Evolutionary conservation across 2,113 vertebrate species (phyloP), one percentile per base, ranked within the genome.

Genomic region (Pitta sordida): DNA sequence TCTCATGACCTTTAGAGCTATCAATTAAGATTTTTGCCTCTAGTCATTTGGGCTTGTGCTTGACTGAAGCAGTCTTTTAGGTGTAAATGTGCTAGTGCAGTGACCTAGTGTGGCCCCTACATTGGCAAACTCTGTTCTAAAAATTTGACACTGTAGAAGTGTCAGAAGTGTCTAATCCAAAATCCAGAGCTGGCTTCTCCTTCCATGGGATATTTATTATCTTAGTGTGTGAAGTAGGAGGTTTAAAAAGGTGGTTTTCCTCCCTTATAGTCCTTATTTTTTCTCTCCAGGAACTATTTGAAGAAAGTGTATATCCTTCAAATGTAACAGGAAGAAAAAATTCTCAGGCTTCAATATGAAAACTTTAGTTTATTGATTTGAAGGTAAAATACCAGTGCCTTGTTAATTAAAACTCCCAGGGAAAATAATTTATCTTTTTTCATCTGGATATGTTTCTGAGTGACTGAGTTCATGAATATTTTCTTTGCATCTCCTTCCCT

Each of bases 1-100:
- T 93, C 94, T 97, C 79, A 74, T 94, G 95, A 97, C 95, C 92
- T 98, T 97, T 97, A 90, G 74, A 97, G 93, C 93, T 96, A 94
- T 90, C 92, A 93, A 49, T 95, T 97, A 86, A 81, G 62, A 81
- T 89, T 93, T 94, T 27, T 32, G 81, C 76, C 87, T 90, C 87
- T 75, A 97, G 91, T 93, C 75, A 78, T 95, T 71, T 92, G 75
- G 77, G 81, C 70, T 88, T 80, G 56, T 90, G 16, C 69, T 96
- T 97, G 96, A 97, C 88, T 94, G 96, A 96, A 96, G 90, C 85
- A 77, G 78, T 36, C 26, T 63, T 90, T 71, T 84, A 39, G 55
- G 39, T 0, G 5, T 67, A 56, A 79, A 67, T 0, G 3, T 34
- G 49, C 70, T 55, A 37, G 37, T 68, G 37, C 48, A 69, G 62